Evolutionary conservation across 2,113 vertebrate genomes (phyloP), one percentile per base, ranked within the genome.

Genomic region (Dasypus novemcinctus): DNA sequence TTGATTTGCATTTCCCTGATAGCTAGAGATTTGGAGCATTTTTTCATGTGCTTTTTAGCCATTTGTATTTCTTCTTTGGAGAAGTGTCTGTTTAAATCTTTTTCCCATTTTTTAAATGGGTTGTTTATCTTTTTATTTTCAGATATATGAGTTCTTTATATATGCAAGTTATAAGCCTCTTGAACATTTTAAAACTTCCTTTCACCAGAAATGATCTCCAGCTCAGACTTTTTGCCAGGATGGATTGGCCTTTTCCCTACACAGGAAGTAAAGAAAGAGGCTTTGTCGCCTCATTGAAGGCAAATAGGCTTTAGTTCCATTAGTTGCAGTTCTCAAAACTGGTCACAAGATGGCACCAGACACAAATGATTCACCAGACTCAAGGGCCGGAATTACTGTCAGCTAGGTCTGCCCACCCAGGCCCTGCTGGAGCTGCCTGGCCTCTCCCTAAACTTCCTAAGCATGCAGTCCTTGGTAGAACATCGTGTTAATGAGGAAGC

Each of bases 281-380:
- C 23, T 54, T 87, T 68, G 13, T 41, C 36, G 90, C 29, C 0
- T 1, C n/a, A n/a, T n/a, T 20, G n/a, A 66, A n/a, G 41, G 31
- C 52, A n/a, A 27, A 17, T 9, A 10, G 52, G 33, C 4, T 29
- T 33, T 14, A 29, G 31, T 14, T 29, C 13, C 0, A 0, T 21
- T 61, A 41, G 15, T 8, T 76, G 90, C 66, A 95, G 36, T 87
- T 95, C 61, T 85, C 23, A 2, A 38, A 31, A 63, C 23, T 33
- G 17, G 11, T 15, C 96, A 63, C 83, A 61, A 96, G 96, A 96
- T 96, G 97, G 93, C 93, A 86, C 59, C 54, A 90, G 74, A 88
- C n/a, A 75, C 97, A 95, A 96, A 78, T 4, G 75, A 90, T 63
- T 96, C 18, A 5, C 33, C 21, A 0, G 25, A 12, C 25, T 64